Evolutionary conservation across 2,797 vertebrate species (phyloP).

Genomic region (Hydrocynus forskahlii): DNA sequence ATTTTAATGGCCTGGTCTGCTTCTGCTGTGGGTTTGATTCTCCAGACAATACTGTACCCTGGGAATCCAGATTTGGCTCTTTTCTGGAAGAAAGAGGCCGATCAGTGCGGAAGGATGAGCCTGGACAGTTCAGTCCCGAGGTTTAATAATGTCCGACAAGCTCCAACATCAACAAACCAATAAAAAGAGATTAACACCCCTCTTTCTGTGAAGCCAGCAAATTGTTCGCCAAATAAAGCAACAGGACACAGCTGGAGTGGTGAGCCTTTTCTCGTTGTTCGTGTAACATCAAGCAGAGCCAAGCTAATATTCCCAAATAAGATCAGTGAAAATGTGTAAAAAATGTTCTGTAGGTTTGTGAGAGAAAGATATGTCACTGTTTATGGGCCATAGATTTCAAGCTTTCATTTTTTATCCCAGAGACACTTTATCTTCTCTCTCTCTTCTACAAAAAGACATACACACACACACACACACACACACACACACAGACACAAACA

Average conservation of each 20-base stretch:
- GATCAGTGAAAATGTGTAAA: not conserved
- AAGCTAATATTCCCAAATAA: not conserved
- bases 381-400: conserved; percentile 4
- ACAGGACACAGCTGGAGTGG: not conserved
- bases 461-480: no score
- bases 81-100: not conserved
- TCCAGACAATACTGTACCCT: not conserved
- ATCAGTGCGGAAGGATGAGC: not conserved
- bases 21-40: not conserved
- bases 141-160: not conserved
- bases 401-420: not conserved
- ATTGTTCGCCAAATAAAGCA: conserved; percentile 1
- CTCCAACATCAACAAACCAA: not conserved
- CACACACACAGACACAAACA: not conserved
- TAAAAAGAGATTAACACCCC: conserved; percentile 15
- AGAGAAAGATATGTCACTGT: not conserved
- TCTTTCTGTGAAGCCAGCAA: conserved; percentile 1
- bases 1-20: no score
- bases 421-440: not conserved
- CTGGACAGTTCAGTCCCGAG: not conserved
- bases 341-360: not conserved
- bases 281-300: not conserved
- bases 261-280: not conserved
- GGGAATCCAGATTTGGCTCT: not conserved
- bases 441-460: no score